Evolutionary conservation across 2,888 invertebrate genomes (phyloP), one percentile per base, ranked within the genome.

Genomic region (Empis livida): DNA sequence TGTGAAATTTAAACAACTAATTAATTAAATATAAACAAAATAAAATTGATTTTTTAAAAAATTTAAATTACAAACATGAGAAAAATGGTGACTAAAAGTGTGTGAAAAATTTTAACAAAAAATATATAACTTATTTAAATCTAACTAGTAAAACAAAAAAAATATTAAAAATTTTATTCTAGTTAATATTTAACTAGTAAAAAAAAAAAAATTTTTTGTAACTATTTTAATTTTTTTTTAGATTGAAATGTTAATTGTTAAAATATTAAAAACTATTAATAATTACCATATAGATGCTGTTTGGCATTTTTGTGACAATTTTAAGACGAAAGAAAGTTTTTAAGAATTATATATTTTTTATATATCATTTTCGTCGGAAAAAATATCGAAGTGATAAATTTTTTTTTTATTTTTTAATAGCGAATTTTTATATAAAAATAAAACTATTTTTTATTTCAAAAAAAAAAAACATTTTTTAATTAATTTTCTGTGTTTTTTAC

Each of bases 291-390:
- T 55, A 57, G 53, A 56, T 56, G 56, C 57, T 54, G 56, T 56
- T 57, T 55, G 50, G 55, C 47, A 53, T 53, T 52, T 55, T 53
- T 53, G 55, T 54, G 51, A 55, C 50, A 53, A 51, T 56, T 54
- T 51, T 55, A 51, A 57, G 56, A 49, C 53, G 54, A 46, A 55
- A 54, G 51, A 54, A 51, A 51, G 51, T 54, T 54, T 53, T 56
- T 59, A 59, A 63, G 50, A 61, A 61, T 56, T 60, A 58, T 46
- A 62, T 63, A 52, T 62, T 62, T 53, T 64, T 64, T 46, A 60
- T 64, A 46, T 63, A 64, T 59, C 59, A 64, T 52, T 63, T 62
- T 56, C 64, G 65, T 49, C 61, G 63, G 55, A 62, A 62, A 60
- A 20, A 20, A 20, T 20, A 5, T 20, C 5, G 5, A 5, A 5